phyloP scores from a whole-genome alignment of 2,113 vertebrate genomes.

The Porphyrio hochstetteri region DNA sequence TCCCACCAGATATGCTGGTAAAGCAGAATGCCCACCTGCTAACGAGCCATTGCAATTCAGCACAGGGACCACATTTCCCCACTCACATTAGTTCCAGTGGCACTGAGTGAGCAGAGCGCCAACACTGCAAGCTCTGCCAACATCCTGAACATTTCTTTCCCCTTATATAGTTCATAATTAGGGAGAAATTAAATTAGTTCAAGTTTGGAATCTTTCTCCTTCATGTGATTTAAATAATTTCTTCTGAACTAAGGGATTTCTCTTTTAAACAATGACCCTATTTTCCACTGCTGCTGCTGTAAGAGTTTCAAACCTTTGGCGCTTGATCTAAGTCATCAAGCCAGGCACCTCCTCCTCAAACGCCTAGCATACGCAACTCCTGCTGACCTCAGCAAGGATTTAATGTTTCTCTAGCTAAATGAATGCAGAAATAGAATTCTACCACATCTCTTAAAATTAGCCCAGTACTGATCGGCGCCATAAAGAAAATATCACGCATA shows the following conservation, averaged over 20 bases:
- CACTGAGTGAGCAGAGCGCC: background rate
- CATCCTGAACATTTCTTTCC: background rate
- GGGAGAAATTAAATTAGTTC: conserved; percentile 13
- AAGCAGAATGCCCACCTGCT: background rate
- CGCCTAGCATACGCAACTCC: background rate
- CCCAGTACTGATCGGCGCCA: background rate
- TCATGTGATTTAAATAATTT: background rate
- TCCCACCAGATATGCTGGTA: background rate
- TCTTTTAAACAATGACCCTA: conserved; percentile 6
- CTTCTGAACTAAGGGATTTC: background rate
- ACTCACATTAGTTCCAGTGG: background rate
- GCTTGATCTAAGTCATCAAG: background rate
- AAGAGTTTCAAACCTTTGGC: conserved; percentile 6
- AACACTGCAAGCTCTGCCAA: conserved; percentile 8
- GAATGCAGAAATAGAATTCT: conserved; percentile 30
- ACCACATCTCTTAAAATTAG: conserved; percentile 23
- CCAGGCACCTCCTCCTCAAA: conserved; percentile 12
- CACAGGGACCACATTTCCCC: background rate
- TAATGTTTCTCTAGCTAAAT: background rate
- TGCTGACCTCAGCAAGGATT: conserved; percentile 41
- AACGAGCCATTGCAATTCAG: conserved; percentile 1
- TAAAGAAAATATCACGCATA: background rate
- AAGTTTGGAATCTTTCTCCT: background rate
- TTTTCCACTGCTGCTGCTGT: conserved; percentile 19
- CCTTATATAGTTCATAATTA: background rate